These are phyloP conservation scores for Odontomyia ornata DNA, from an alignment of 2,888 invertebrate species.

Conservation along the genomic window DNA sequence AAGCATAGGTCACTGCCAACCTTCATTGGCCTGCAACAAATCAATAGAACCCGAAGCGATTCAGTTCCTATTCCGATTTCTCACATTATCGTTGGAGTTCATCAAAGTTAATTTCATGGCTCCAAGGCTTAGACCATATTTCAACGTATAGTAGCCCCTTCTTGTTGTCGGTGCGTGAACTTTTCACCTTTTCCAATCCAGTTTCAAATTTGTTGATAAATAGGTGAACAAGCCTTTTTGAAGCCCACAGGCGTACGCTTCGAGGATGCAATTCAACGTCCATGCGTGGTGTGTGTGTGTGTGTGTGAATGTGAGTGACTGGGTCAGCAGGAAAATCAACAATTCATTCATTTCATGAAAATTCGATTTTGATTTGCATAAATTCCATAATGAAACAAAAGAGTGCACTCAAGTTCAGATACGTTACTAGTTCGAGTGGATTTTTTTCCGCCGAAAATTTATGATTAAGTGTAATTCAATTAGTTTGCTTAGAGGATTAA, in stretches of 20 bases:
- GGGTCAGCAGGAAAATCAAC: constrained; percentile 22
- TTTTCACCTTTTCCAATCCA: constrained; percentile 13
- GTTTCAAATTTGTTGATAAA: constrained; percentile 3
- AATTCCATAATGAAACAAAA: constrained; percentile 25
- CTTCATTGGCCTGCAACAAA: neutral
- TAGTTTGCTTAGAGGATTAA: constrained; percentile 26
- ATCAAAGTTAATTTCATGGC: constrained; percentile 18
- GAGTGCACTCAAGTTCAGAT: constrained; percentile 18
- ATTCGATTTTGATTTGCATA: constrained; percentile 33
- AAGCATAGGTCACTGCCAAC: constrained; percentile 10
- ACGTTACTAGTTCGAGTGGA: neutral
- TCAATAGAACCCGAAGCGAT: neutral
- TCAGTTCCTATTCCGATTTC: neutral
- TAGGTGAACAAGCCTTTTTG: neutral
- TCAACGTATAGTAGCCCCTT: constrained; percentile 5
- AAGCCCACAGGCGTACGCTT: neutral
- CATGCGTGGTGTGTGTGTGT: constrained; percentile 10
- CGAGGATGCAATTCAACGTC: too few relatives aligned
- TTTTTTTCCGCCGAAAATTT: neutral
- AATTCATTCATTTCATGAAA: constrained; percentile 14
- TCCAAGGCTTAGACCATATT: neutral
- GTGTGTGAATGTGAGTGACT: neutral
- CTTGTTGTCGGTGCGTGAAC: neutral
- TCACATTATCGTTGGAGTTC: constrained; percentile 9
- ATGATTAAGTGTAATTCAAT: constrained; percentile 31